Percentiles rank a stretch among this genome's conserved stretches.
phyloP scores from a whole-genome alignment of 2,888 invertebrate species.

The Trichopria drosophilae region DNA sequence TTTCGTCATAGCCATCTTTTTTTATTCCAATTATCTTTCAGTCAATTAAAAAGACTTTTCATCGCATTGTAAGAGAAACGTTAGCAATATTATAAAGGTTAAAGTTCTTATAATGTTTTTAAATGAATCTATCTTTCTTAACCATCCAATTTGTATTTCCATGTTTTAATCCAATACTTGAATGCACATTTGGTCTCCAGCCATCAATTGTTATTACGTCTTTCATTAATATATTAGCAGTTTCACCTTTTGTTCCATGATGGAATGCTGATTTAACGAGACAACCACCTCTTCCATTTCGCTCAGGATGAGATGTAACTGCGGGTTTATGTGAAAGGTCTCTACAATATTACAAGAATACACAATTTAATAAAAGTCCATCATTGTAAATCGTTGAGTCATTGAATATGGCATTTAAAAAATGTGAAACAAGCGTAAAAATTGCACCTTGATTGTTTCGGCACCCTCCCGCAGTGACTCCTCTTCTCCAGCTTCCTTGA shows the following conservation, averaged over 20 bases:
- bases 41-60: no score
- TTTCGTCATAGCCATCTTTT: no score
- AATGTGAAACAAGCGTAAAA: slow-evolving; percentile 2
- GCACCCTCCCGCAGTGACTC: slow-evolving; percentile 88
- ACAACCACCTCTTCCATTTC: slow-evolving; percentile 83
- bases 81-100: no score
- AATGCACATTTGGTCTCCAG: no score
- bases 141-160: no score
- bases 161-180: no score
- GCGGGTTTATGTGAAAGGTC: slow-evolving; percentile 91
- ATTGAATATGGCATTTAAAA: not conserved
- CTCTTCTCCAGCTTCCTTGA: slow-evolving; percentile 83
- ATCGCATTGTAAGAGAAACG: no score
- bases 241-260: slow-evolving; percentile 86
- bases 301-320: slow-evolving; percentile 76
- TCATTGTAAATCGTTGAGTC: slow-evolving; percentile 23
- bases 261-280: slow-evolving; percentile 85
- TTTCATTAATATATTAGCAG: no score
- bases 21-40: no score
- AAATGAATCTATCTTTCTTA: no score
- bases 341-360: slow-evolving; percentile 60
- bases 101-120: no score
- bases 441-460: slow-evolving; percentile 75
- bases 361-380: slow-evolving; percentile 11
- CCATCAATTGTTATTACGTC: no score